Conservation (phyloP, 2,797 vertebrate species). For the Scolopax rusticola region DNA sequence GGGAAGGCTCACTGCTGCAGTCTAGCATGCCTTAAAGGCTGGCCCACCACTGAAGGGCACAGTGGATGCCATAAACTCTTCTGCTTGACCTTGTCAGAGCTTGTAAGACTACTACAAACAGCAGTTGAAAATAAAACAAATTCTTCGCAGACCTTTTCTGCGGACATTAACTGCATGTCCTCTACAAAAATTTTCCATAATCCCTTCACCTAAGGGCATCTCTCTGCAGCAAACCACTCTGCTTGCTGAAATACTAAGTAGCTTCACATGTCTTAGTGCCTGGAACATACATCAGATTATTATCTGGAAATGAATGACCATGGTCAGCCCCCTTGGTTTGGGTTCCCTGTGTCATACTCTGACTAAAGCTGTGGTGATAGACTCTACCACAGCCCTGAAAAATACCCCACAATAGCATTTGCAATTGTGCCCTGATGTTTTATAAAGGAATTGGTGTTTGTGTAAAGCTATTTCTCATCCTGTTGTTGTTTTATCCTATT, state of each 20-base stretch:
- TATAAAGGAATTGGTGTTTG: not conserved
- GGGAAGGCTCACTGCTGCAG: not conserved
- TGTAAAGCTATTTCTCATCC: slow-evolving; percentile 14
- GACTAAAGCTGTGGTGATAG: not conserved
- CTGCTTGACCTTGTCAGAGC: not conserved
- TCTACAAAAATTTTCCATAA: not conserved
- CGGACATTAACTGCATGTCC: not conserved
- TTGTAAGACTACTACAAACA: not conserved
- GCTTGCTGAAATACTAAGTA: slow-evolving; percentile 24
- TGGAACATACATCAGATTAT: slow-evolving; percentile 11
- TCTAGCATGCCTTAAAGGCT: not conserved
- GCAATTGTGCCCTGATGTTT: not conserved
- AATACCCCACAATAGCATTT: not conserved
- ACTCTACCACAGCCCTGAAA: not conserved
- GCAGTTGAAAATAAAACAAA: slow-evolving; percentile 51
- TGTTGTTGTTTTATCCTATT: not conserved
- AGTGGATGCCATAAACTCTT: not conserved
- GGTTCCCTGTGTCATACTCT: not conserved
- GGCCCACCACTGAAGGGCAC: slow-evolving; percentile 25
- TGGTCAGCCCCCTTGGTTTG: not conserved
- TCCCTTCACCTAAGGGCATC: not conserved
- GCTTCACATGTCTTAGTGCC: slow-evolving; percentile 50
- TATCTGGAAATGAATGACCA: slow-evolving; percentile 1
- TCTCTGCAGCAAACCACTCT: not conserved
- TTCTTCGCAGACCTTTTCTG: not conserved